Conservation (phyloP, 2,797 vertebrate species). For the Sebastes steindachneri region DNA sequence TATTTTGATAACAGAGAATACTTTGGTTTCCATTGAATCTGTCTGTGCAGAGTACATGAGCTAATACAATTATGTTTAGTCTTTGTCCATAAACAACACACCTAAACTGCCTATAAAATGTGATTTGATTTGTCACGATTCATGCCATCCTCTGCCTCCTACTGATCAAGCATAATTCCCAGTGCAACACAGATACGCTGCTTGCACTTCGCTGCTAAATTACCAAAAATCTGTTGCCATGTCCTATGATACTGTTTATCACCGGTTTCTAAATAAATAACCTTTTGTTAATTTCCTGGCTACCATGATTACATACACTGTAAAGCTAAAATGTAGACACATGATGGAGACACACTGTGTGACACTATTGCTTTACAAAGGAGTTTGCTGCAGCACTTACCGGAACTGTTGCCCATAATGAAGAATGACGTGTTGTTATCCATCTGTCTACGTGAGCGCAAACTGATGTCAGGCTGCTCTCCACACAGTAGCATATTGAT, state of each 20-base stretch:
- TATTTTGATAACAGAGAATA: not conserved
- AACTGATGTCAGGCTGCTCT: constrained; percentile 26
- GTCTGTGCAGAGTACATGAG: not conserved
- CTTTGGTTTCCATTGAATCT: not conserved
- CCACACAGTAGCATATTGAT: constrained; percentile 78
- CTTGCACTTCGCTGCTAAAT: not conserved
- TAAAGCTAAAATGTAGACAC: not conserved
- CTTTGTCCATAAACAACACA: not conserved
- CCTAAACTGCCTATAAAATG: not conserved
- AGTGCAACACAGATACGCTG: not conserved
- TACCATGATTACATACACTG: not conserved
- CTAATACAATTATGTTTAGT: not conserved
- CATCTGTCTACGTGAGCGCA: constrained; percentile 13
- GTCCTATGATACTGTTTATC: not conserved
- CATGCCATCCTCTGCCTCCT: not conserved
- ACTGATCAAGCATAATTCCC: not conserved
- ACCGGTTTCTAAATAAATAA: not conserved
- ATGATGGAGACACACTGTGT: constrained; percentile 7
- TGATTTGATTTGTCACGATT: not conserved
- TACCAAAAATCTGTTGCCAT: not conserved
- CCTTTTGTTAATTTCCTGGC: not conserved
- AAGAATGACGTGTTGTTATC: not conserved
- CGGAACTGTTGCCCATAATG: constrained; percentile 52
- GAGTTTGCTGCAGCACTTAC: constrained; percentile 59
- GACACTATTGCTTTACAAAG: constrained; percentile 2